Conservation (phyloP, 2,888 invertebrate genomes). For the Andrena bicolor region DNA sequence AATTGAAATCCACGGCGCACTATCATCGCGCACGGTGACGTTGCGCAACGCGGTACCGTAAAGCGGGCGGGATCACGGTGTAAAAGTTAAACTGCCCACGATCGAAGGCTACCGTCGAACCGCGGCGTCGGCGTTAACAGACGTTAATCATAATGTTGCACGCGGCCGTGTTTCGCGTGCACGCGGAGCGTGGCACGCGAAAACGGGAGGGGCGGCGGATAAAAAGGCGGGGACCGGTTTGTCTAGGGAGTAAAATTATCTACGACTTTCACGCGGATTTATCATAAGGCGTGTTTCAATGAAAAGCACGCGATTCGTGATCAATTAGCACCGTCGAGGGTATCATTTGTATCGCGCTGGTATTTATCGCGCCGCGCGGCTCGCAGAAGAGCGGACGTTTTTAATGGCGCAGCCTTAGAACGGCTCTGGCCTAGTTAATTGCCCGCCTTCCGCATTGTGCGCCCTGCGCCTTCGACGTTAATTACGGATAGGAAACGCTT, state of each 20-base stretch:
- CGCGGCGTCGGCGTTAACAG: neutral
- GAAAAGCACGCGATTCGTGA: conserved; percentile 44
- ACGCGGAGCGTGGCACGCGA: conserved; percentile 17
- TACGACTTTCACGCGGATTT: conserved; percentile 66
- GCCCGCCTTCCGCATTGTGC: conserved; percentile 52
- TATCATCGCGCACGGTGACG: neutral
- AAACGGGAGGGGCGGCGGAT: conserved; percentile 14
- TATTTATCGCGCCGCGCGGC: conserved; percentile 6
- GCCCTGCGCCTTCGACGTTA: conserved; percentile 35
- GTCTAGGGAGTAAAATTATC: conserved; percentile 51
- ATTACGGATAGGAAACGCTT: conserved; percentile 59
- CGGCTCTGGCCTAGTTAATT: conserved; percentile 43
- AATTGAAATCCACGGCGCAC: neutral
- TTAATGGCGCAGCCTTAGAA: conserved; percentile 19
- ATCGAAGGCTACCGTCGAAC: conserved; percentile 2
- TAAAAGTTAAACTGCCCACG: neutral
- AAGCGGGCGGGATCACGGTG: neutral
- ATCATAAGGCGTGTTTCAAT: conserved; percentile 49
- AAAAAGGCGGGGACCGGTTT: conserved; percentile 63
- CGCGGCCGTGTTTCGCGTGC: neutral
- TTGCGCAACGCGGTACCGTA: neutral
- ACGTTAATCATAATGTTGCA: conserved; percentile 10
- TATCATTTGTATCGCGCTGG: conserved; percentile 26
- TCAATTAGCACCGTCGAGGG: conserved; percentile 41
- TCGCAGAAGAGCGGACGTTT: conserved; percentile 10